Conservation (phyloP, 1,140 invertebrate genomes). For the Drosophila lacteicornis region DNA sequence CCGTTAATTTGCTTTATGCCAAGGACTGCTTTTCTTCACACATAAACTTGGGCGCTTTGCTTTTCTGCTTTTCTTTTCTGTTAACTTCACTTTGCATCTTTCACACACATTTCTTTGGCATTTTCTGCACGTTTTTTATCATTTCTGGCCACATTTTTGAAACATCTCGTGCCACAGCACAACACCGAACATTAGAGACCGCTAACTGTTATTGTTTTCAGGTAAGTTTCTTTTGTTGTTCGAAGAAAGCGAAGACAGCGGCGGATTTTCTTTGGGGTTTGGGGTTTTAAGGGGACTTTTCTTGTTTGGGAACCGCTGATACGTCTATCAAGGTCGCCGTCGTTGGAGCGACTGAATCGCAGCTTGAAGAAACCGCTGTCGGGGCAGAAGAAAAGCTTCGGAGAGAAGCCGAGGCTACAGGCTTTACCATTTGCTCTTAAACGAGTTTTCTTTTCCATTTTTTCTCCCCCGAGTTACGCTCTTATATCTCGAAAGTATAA, state of each 20-base stretch:
- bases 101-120: slow-evolving; percentile 53
- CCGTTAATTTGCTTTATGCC: slow-evolving; percentile 33
- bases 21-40: slow-evolving; percentile 34
- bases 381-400: slow-evolving; percentile 20
- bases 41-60: slow-evolving; percentile 35
- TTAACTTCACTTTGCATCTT: slow-evolving; percentile 58
- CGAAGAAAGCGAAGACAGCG: slow-evolving; percentile 53
- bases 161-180: slow-evolving; percentile 62
- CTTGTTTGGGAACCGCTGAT: slow-evolving; percentile 55
- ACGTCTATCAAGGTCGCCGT: slow-evolving; percentile 85
- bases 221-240: slow-evolving; percentile 40
- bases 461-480: slow-evolving; percentile 49
- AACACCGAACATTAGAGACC: slow-evolving; percentile 30
- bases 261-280: slow-evolving; percentile 29
- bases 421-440: slow-evolving; percentile 42
- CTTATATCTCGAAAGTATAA: slow-evolving; percentile 82
- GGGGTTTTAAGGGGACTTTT: slow-evolving; percentile 4
- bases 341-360: slow-evolving; percentile 75
- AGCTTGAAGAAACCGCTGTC: slow-evolving; percentile 45
- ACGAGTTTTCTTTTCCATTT: slow-evolving; percentile 62
- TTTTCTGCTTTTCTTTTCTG: slow-evolving; percentile 20
- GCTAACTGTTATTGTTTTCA: slow-evolving; percentile 49
- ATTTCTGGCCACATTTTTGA: slow-evolving; percentile 58
- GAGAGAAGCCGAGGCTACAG: slow-evolving; percentile 23
- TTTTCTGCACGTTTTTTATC: slow-evolving; percentile 60